These are phyloP conservation scores for Vesta saturnalis DNA, from an alignment of 2,888 invertebrate species.

Conservation along the genomic window DNA sequence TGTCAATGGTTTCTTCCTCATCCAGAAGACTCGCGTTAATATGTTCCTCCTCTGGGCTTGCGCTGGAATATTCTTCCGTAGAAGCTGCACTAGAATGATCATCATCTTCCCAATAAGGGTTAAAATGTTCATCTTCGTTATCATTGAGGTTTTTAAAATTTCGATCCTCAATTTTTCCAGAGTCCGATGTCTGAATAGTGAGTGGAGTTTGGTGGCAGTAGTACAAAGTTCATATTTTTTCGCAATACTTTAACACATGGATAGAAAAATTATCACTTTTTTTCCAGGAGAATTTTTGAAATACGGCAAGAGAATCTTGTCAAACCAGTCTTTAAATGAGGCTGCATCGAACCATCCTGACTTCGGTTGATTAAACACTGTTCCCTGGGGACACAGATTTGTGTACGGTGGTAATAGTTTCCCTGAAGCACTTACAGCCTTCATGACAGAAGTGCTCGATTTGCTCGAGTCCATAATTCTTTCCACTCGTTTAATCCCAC, in stretches of 20 bases:
- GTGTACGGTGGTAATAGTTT: no score
- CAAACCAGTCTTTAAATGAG: slow-evolving; percentile 8
- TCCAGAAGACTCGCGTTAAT: no score
- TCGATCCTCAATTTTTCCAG: background rate
- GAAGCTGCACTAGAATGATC: background rate
- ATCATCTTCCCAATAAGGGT: background rate
- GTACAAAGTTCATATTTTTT: background rate
- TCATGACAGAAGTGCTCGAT: background rate
- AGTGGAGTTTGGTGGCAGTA: background rate
- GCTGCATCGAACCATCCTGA: slow-evolving; percentile 5
- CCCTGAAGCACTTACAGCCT: background rate
- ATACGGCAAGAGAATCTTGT: slow-evolving; percentile 1
- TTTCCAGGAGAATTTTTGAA: background rate
- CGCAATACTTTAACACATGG: background rate
- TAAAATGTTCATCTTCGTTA: background rate
- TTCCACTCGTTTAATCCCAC: background rate
- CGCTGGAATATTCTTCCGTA: background rate
- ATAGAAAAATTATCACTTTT: background rate
- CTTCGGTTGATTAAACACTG: background rate
- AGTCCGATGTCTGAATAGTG: no score
- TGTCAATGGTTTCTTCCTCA: background rate
- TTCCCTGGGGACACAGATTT: no score
- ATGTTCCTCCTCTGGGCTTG: no score
- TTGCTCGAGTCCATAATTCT: background rate
- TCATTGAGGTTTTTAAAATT: no score